A percentile compares a stretch with the other conserved stretches of the same genome.
These are phyloP conservation scores for Dendroctonus valens DNA, from an alignment of 1,140 invertebrate genomes.

Conservation along the genomic window DNA sequence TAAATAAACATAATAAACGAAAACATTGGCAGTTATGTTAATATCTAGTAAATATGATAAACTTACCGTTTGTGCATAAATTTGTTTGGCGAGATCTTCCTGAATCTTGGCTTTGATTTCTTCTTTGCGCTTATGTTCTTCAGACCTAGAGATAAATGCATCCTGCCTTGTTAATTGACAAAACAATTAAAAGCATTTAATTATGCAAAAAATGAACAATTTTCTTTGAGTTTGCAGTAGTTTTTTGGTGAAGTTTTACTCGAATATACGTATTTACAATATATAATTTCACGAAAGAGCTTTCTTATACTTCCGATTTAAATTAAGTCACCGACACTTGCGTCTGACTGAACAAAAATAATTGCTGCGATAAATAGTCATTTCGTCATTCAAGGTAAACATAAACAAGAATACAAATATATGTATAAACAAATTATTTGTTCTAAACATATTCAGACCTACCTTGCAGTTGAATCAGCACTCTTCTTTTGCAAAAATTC, in stretches of 20 bases:
- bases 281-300: too few species aligned
- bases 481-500: slow-evolving; percentile 44
- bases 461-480: slow-evolving; percentile 35
- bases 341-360: too few species aligned
- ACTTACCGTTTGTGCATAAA: slow-evolving; percentile 39
- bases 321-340: too few species aligned
- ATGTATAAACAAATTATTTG: not conserved
- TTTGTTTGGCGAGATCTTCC: slow-evolving; percentile 38
- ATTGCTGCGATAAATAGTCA: too few species aligned
- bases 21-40: too few species aligned
- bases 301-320: too few species aligned
- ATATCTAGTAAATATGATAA: slow-evolving; percentile 15
- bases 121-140: slow-evolving; percentile 37
- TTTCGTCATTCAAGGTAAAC: too few species aligned
- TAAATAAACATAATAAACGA: too few species aligned
- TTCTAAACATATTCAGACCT: not conserved
- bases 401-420: not conserved
- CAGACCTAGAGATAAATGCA: slow-evolving; percentile 24
- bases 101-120: slow-evolving; percentile 35
- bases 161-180: not conserved
- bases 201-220: not conserved
- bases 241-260: too few species aligned
- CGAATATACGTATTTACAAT: too few species aligned
- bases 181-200: not conserved
- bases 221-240: too few species aligned